A percentile compares a stretch with the other conserved stretches of the same genome.
Evolutionary conservation across 2,113 vertebrate species (phyloP).

Genomic region (Hydropotes inermis): DNA sequence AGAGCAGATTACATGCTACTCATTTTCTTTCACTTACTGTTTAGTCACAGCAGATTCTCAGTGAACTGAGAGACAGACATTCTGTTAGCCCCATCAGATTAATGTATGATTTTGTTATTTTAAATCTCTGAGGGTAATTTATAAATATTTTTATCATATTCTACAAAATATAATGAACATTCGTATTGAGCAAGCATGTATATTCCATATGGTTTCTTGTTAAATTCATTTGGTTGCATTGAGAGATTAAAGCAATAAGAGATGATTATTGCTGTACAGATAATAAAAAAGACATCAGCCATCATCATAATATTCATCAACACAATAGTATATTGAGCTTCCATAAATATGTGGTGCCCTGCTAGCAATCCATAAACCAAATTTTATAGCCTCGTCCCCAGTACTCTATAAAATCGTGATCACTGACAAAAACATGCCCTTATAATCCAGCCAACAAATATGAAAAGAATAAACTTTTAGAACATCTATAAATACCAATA

Average conservation of each 20-base stretch:
- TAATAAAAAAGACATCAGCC: conserved; percentile 48
- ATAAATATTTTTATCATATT: not conserved
- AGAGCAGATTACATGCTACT: conserved; percentile 51
- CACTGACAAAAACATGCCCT: not conserved
- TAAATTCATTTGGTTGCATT: conserved; percentile 11
- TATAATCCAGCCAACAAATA: not conserved
- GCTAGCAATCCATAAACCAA: conserved; percentile 11
- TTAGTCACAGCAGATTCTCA: conserved; percentile 57
- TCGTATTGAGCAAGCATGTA: not conserved
- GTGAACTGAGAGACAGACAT: conserved; percentile 8
- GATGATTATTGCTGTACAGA: conserved; percentile 17
- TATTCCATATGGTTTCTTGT: not conserved
- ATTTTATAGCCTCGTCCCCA: not conserved
- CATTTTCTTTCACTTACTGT: conserved; percentile 59
- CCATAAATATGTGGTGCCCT: not conserved
- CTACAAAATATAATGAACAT: not conserved
- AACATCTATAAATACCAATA: conserved; percentile 1
- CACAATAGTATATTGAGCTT: conserved; percentile 1
- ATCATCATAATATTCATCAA: conserved; percentile 18
- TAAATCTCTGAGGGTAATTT: not conserved
- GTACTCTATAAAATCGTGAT: not conserved
- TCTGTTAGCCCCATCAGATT: not conserved
- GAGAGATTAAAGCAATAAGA: conserved; percentile 14
- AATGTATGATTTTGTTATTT: not conserved
- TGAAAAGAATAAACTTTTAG: not conserved